These are phyloP conservation scores for Dicrostonyx torquatus DNA, from an alignment of 2,797 vertebrate genomes.

Conservation along the genomic window DNA sequence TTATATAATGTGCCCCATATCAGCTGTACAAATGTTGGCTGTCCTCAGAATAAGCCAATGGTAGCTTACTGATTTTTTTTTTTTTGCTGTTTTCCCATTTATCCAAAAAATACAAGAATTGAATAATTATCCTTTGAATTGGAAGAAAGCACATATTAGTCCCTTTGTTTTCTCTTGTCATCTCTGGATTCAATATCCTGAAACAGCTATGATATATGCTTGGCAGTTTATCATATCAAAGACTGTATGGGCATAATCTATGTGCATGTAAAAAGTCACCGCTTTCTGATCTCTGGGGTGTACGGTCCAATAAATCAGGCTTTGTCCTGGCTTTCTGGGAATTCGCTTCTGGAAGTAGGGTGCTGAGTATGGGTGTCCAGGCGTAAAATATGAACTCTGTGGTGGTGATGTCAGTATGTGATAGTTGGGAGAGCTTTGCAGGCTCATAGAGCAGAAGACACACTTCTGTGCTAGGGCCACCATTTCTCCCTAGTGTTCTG, in stretches of 20 bases:
- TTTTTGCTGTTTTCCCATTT: constrained; percentile 74
- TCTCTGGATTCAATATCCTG: constrained; percentile 69
- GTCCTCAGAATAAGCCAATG: constrained; percentile 79
- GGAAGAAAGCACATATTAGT: constrained; percentile 70
- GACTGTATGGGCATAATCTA: constrained; percentile 84
- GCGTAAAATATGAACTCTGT: constrained; percentile 65
- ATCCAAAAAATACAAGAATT: constrained; percentile 77
- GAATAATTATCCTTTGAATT: constrained; percentile 80
- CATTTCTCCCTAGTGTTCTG: not conserved
- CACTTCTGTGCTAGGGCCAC: not conserved
- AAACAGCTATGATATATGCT: constrained; percentile 80
- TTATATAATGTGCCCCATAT: constrained; percentile 88
- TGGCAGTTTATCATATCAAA: constrained; percentile 88
- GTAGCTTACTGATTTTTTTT: constrained; percentile 66
- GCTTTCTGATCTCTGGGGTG: constrained; percentile 79
- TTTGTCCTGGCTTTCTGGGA: constrained; percentile 69
- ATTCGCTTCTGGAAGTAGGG: constrained; percentile 70
- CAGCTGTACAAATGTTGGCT: constrained; percentile 86
- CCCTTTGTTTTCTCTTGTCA: constrained; percentile 64
- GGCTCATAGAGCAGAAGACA: constrained; percentile 22
- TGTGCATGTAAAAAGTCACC: constrained; percentile 84
- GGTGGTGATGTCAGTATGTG: constrained; percentile 14
- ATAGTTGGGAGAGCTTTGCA: constrained; percentile 57
- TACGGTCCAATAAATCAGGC: constrained; percentile 72
- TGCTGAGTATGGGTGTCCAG: constrained; percentile 57